Conservation (phyloP, 1,140 invertebrate species). For the Euwallacea fornicatus region DNA sequence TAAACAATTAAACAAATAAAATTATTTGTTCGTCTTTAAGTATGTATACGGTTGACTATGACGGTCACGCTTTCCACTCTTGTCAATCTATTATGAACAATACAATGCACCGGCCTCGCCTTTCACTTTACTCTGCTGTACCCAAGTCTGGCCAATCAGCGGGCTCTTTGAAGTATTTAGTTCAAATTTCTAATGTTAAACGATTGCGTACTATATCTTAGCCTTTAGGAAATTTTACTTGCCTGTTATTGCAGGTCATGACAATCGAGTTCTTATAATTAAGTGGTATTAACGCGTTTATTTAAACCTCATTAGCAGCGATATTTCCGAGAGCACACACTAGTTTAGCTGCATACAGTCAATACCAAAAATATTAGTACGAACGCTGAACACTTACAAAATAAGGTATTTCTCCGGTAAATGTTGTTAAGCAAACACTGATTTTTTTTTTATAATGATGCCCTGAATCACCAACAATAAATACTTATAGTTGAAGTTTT, state of each 20-base stretch:
- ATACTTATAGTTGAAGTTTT: no score
- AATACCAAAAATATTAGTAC: no score
- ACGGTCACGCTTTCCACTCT: conserved; percentile 40
- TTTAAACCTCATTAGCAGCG: no score
- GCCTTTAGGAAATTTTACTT: neutral
- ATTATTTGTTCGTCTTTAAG: conserved; percentile 3
- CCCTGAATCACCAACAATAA: no score
- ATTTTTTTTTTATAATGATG: no score
- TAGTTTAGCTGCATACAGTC: no score
- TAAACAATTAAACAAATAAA: neutral
- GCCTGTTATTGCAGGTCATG: neutral
- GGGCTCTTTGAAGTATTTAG: conserved; percentile 9
- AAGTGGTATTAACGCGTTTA: no score
- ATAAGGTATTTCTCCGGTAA: no score
- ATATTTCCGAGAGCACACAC: no score
- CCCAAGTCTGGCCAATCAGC: conserved; percentile 2
- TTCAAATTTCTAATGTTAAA: conserved; percentile 19
- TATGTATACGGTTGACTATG: neutral
- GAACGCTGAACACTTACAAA: no score
- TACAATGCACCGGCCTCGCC: conserved; percentile 31
- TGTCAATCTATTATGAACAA: conserved; percentile 41
- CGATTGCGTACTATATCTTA: neutral
- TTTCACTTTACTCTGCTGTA: conserved; percentile 21
- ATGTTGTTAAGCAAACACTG: no score
- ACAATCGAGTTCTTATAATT: neutral